Evolutionary conservation across 1,140 invertebrate species (phyloP).

Genomic region (Drosophila subpulchrella): DNA sequence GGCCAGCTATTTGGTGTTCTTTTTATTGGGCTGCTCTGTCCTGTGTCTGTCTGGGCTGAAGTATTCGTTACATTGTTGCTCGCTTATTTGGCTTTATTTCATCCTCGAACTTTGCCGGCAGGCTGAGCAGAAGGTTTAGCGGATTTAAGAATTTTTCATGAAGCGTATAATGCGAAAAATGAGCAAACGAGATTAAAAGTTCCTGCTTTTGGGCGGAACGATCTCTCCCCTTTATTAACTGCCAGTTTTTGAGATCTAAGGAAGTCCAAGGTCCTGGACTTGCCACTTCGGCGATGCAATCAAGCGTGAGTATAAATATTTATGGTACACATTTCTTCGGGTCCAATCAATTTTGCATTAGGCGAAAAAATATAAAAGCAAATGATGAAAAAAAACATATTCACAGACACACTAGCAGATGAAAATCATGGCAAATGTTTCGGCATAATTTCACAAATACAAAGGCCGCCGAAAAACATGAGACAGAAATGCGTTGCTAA

Average conservation of each 20-base stretch:
- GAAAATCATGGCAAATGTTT: slow-evolving; percentile 59
- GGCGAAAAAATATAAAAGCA: slow-evolving; percentile 42
- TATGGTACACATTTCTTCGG: slow-evolving; percentile 65
- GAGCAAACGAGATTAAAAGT: slow-evolving; percentile 76
- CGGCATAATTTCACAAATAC: slow-evolving; percentile 62
- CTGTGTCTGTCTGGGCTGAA: slow-evolving; percentile 31
- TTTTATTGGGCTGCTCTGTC: slow-evolving; percentile 57
- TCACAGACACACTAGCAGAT: slow-evolving; percentile 33
- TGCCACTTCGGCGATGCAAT: slow-evolving; percentile 58
- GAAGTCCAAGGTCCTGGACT: slow-evolving; percentile 23
- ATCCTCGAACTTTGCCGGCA: slow-evolving; percentile 28
- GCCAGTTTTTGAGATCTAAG: slow-evolving; percentile 3
- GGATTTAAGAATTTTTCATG: slow-evolving; percentile 69
- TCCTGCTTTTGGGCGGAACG: slow-evolving; percentile 8
- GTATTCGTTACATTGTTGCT: slow-evolving; percentile 56
- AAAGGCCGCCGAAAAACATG: slow-evolving; percentile 14
- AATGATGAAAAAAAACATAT: slow-evolving; percentile 28
- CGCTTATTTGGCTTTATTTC: slow-evolving; percentile 49
- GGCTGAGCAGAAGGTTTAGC: slow-evolving; percentile 58
- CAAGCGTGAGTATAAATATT: slow-evolving; percentile 70
- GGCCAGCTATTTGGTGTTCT: slow-evolving; percentile 48
- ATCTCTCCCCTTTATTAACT: slow-evolving; percentile 18
- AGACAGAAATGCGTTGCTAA: slow-evolving; percentile 44
- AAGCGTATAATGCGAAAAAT: slow-evolving; percentile 71
- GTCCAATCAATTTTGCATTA: slow-evolving; percentile 82